phyloP scores from a whole-genome alignment of 1,140 invertebrate genomes.

The Micrasema minimum region DNA sequence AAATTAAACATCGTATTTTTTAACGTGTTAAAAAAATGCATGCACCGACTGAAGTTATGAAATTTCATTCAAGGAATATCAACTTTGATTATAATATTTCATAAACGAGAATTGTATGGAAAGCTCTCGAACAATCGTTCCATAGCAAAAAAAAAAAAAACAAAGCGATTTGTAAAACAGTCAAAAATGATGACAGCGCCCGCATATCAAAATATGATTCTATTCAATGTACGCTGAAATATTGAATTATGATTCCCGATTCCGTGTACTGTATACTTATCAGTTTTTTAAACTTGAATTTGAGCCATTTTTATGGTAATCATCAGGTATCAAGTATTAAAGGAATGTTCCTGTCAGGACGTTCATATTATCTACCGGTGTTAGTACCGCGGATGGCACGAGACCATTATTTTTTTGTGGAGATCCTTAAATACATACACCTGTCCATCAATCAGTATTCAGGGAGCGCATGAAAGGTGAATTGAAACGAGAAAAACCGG shows the following conservation, averaged over 20 bases:
- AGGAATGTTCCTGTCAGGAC: background rate
- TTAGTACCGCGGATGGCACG: background rate
- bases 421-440: background rate
- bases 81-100: slow-evolving; percentile 7
- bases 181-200: slow-evolving; percentile 14
- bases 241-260: background rate
- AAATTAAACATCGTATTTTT: too few species aligned
- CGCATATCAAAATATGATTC: slow-evolving; percentile 9
- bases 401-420: background rate
- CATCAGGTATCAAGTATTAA: background rate
- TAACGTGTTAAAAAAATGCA: too few species aligned
- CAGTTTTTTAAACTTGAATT: slow-evolving; percentile 1
- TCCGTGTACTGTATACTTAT: background rate
- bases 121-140: too few species aligned
- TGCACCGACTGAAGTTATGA: too few species aligned
- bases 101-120: background rate
- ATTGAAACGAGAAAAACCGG: background rate
- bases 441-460: slow-evolving; percentile 7
- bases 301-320: slow-evolving; percentile 9
- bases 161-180: slow-evolving; percentile 13
- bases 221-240: slow-evolving; percentile 1
- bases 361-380: background rate
- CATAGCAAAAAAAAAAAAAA: slow-evolving; percentile 5
- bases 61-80: slow-evolving; percentile 6
- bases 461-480: background rate